A percentile compares a stretch with the other conserved stretches of the same genome.
These are phyloP conservation scores for Troides helena DNA, from an alignment of 2,888 invertebrate species.

Conservation along the genomic window DNA sequence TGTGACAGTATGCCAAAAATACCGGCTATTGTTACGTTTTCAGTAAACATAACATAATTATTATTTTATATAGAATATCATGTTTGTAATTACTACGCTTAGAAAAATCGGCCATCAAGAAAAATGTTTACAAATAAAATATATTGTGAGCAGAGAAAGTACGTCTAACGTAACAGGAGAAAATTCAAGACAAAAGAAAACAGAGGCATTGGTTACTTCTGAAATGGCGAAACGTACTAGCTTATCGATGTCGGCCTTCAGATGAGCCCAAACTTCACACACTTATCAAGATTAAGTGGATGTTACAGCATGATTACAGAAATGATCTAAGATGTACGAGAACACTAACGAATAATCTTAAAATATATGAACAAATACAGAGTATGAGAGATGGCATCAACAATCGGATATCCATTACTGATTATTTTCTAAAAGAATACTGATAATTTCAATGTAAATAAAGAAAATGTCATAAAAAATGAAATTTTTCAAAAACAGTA, in stretches of 20 bases:
- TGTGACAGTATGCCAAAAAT: conserved; percentile 28
- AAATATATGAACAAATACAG: not conserved
- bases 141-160: conserved; percentile 10
- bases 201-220: conserved; percentile 7
- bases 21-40: conserved; percentile 15
- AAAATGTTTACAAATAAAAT: conserved; percentile 22
- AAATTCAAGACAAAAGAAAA: conserved; percentile 19
- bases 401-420: not conserved
- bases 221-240: conserved; percentile 31
- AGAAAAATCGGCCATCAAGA: not conserved
- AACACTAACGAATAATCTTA: conserved; percentile 1
- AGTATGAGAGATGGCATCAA: not conserved
- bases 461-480: not conserved
- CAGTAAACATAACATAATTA: not conserved
- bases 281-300: conserved; percentile 68
- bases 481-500: no score
- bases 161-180: conserved; percentile 1
- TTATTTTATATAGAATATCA: not conserved
- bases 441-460: not conserved
- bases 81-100: not conserved
- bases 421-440: not conserved
- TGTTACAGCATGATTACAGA: conserved; percentile 39
- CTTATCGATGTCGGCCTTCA: conserved; percentile 67
- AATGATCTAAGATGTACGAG: conserved; percentile 30
- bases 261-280: conserved; percentile 56